Evolutionary conservation across 2,797 vertebrate genomes (phyloP).

Genomic region (Gallinago solitaria): DNA sequence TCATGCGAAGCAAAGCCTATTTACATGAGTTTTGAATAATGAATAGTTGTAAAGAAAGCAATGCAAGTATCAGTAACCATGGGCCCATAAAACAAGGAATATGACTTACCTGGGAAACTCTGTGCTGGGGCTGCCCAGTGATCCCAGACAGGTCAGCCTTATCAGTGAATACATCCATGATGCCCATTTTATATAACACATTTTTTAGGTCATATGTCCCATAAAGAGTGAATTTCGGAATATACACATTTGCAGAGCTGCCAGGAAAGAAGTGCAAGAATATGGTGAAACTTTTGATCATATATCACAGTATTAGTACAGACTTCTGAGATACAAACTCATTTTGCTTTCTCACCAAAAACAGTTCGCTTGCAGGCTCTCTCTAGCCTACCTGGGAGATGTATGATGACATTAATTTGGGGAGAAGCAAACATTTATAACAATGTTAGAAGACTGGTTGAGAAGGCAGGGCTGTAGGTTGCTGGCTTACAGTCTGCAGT

Average conservation of each 20-base stretch:
- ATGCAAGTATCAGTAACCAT: neutral
- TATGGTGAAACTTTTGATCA: neutral
- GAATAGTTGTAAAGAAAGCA: neutral
- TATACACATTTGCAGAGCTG: constrained; percentile 62
- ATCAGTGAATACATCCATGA: constrained; percentile 73
- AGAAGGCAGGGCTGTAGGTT: neutral
- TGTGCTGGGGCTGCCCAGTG: constrained; percentile 62
- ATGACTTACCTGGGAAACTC: constrained; percentile 65
- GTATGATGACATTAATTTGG: neutral
- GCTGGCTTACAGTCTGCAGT: neutral
- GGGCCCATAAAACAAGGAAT: neutral
- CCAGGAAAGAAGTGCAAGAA: neutral
- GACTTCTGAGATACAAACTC: neutral
- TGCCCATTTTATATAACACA: constrained; percentile 66
- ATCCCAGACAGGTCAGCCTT: constrained; percentile 75
- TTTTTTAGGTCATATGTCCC: constrained; percentile 72
- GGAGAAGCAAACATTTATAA: neutral
- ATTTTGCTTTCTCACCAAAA: neutral
- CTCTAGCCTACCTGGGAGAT: neutral
- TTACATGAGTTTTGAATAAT: neutral
- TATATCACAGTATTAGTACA: neutral
- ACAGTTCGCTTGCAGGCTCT: neutral
- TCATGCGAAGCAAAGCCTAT: neutral
- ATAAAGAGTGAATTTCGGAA: constrained; percentile 67
- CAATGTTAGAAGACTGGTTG: neutral